Conservation (phyloP, 30 jellyfish, hydroid and myxozoan genomes). For the Aurelia sp. region DNA sequence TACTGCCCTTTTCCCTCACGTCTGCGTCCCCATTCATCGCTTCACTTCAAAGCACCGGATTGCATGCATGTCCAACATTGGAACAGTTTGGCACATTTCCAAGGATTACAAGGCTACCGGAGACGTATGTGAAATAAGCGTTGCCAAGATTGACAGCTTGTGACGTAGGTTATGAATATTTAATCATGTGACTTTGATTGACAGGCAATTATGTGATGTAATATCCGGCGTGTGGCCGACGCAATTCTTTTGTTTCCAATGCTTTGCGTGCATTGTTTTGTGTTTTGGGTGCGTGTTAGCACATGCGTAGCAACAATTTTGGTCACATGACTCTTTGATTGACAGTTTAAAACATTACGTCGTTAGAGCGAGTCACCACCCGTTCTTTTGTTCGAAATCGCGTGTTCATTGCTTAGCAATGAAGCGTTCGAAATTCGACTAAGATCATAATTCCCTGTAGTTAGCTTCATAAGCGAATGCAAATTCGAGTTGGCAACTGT, state of each 20-base stretch:
- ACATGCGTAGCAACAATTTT: conserved; percentile 60
- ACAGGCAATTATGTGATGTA: conserved; percentile 61
- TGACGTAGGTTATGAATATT: conserved; percentile 71
- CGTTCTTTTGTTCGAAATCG: conserved; percentile 1
- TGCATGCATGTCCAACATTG: too few relatives aligned
- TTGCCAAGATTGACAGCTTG: conserved; percentile 51
- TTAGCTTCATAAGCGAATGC: too few relatives aligned
- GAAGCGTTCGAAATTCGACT: too few relatives aligned
- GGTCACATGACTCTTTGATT: conserved; percentile 42
- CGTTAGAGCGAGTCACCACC: conserved; percentile 5
- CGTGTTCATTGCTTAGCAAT: conserved; percentile 2
- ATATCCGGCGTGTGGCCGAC: conserved; percentile 77
- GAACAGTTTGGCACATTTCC: too few relatives aligned
- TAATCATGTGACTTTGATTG: conserved; percentile 72
- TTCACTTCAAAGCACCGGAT: too few relatives aligned
- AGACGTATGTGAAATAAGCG: conserved; percentile 16
- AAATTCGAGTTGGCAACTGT: too few relatives aligned
- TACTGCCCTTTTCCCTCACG: too few relatives aligned
- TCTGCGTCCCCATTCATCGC: too few relatives aligned
- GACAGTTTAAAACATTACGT: conserved; percentile 16
- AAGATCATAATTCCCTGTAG: too few relatives aligned
- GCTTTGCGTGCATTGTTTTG: conserved; percentile 8
- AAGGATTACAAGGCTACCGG: neutral
- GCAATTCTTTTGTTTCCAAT: conserved; percentile 28
- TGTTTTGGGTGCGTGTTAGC: neutral